Evolutionary conservation across 2,888 invertebrate species (phyloP).

Genomic region (Mallateleia sp.): DNA sequence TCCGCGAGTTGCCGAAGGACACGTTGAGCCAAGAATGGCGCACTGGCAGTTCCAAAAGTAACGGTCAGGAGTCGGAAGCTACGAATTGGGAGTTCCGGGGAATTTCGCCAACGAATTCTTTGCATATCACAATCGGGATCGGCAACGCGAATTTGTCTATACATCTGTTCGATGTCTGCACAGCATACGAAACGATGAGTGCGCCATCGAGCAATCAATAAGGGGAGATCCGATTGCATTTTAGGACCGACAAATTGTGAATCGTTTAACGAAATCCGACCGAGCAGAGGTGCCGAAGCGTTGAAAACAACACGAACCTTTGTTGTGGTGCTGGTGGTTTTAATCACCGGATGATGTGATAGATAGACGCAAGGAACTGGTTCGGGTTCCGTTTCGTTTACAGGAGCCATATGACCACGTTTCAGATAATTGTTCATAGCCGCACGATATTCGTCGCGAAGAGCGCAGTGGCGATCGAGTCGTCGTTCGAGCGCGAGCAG

Average conservation of each 20-base stretch:
- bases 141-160: neutral
- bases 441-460: neutral
- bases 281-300: neutral
- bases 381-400: neutral
- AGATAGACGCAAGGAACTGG: neutral
- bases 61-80: neutral
- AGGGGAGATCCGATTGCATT: conserved; percentile 14
- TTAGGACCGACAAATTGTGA: conserved; percentile 25
- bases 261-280: neutral
- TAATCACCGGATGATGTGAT: conserved; percentile 15
- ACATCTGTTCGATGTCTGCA: conserved; percentile 17
- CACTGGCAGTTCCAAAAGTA: conserved; percentile 1
- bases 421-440: conserved; percentile 4
- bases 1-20: conserved; percentile 3
- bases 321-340: conserved; percentile 9
- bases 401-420: too few species aligned
- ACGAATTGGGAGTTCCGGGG: neutral
- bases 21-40: neutral
- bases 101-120: too few species aligned
- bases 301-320: conserved; percentile 38
- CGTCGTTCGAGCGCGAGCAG: conserved; percentile 14
- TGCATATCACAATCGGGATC: neutral
- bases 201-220: conserved; percentile 12
- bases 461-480: too few species aligned
- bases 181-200: conserved; percentile 9